Evolutionary conservation across 2,113 vertebrate species (phyloP).

Genomic region (Syngnathus floridae): DNA sequence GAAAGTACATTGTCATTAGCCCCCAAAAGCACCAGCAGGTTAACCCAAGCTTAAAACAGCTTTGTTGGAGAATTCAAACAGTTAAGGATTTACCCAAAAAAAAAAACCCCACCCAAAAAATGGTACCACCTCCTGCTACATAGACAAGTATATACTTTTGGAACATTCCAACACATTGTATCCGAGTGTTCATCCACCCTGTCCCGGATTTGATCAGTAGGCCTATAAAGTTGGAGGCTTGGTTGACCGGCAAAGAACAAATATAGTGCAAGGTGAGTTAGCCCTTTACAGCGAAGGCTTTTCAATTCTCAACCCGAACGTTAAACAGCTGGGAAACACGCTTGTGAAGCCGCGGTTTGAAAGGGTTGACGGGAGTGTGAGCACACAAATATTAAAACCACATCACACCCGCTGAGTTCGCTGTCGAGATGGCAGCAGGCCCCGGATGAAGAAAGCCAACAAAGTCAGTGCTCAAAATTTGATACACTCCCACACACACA

Average conservation of each 20-base stretch:
- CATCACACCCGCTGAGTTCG: slow-evolving; percentile 4
- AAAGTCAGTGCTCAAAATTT: slow-evolving; percentile 31
- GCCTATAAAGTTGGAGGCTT: slow-evolving; percentile 35
- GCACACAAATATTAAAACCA: slow-evolving; percentile 22
- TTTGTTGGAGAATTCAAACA: background rate
- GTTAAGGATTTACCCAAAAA: slow-evolving; percentile 8
- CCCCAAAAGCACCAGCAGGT: slow-evolving; percentile 42
- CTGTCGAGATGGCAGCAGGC: slow-evolving; percentile 8
- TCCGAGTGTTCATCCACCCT: slow-evolving; percentile 33
- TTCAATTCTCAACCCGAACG: slow-evolving; percentile 28
- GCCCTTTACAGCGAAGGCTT: slow-evolving; percentile 55
- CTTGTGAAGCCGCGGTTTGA: slow-evolving; percentile 33
- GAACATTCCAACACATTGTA: slow-evolving; percentile 37
- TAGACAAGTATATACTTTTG: slow-evolving; percentile 39
- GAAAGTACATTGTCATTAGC: slow-evolving; percentile 38
- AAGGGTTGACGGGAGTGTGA: slow-evolving; percentile 9
- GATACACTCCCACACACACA: too few species aligned
- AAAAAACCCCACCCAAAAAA: slow-evolving; percentile 12
- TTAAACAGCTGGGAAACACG: slow-evolving; percentile 26
- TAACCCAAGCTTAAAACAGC: slow-evolving; percentile 44
- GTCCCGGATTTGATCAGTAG: slow-evolving; percentile 56
- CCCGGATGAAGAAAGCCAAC: slow-evolving; percentile 29
- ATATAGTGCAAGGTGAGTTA: slow-evolving; percentile 49
- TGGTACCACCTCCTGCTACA: slow-evolving; percentile 30
- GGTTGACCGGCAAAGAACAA: slow-evolving; percentile 17